Conservation (phyloP, 2,888 invertebrate genomes). For the Norana najaformis region DNA sequence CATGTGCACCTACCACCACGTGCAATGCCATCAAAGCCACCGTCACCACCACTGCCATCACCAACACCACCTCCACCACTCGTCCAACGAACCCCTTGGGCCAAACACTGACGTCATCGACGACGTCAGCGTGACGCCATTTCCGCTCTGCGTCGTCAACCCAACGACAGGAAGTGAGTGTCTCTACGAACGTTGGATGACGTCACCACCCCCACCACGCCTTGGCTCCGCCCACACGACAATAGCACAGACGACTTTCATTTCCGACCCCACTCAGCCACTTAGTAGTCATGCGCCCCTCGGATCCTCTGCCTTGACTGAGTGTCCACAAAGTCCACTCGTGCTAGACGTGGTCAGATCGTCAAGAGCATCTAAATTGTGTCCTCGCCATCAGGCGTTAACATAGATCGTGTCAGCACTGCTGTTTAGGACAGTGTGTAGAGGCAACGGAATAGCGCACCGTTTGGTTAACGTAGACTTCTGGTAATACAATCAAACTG, state of each 20-base stretch:
- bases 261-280: background rate
- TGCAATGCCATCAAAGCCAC: background rate
- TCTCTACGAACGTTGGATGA: background rate
- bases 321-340: constrained; percentile 5
- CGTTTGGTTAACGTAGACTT: background rate
- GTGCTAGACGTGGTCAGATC: background rate
- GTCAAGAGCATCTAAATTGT: background rate
- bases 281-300: background rate
- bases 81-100: background rate
- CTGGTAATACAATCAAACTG: background rate
- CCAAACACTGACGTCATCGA: constrained; percentile 13
- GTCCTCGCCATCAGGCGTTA: background rate
- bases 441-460: background rate
- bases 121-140: background rate
- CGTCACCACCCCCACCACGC: background rate
- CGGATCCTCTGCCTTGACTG: background rate
- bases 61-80: background rate
- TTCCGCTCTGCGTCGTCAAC: background rate
- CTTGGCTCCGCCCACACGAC: background rate
- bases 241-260: background rate
- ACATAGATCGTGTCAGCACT: background rate
- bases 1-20: background rate
- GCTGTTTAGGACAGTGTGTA: background rate
- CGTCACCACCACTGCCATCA: background rate
- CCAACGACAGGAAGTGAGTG: background rate